Conservation (phyloP, 2,113 vertebrate genomes). For the Puffinus mauretanicus region DNA sequence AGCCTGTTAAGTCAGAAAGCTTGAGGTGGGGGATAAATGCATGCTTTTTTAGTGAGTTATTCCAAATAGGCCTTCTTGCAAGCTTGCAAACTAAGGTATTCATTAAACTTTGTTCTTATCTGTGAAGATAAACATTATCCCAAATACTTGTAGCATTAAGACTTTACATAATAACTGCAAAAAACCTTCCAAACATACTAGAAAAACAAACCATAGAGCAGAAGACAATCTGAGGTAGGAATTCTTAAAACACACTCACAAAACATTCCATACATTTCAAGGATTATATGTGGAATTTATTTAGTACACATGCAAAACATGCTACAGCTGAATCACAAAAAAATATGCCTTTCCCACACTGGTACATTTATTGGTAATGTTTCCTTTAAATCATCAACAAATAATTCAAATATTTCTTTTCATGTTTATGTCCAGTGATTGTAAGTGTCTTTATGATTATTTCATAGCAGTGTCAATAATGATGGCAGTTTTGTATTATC, state of each 20-base stretch:
- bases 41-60: not conserved
- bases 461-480: not conserved
- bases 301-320: not conserved
- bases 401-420: not conserved
- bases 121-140: not conserved
- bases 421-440: not conserved
- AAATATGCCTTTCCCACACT: not conserved
- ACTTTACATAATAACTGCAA: not conserved
- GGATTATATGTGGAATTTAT: not conserved
- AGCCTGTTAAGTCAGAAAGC: not conserved
- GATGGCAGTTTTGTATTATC: not conserved
- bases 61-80: not conserved
- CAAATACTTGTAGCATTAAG: not conserved
- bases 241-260: not conserved
- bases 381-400: not conserved
- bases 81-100: not conserved
- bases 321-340: not conserved
- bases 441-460: not conserved
- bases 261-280: conserved; percentile 32
- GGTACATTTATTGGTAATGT: not conserved
- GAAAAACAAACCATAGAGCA: not conserved
- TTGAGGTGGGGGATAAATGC: not conserved
- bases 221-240: not conserved
- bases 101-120: not conserved
- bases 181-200: not conserved